Conservation (phyloP, 2,113 vertebrate genomes). For the Nibea coibor region DNA sequence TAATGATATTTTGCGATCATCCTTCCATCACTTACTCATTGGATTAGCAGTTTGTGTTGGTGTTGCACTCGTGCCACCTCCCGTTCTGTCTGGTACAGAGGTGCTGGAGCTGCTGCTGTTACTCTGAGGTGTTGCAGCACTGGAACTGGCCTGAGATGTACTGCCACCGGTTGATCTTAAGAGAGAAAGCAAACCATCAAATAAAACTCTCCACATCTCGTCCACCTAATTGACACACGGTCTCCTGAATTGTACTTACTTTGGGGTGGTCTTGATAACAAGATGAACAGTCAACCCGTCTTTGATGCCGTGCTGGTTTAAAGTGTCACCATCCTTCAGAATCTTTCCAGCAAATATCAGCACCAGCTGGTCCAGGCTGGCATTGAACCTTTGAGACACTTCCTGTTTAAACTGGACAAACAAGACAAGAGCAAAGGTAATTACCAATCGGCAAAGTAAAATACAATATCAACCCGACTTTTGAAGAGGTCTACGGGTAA, state of each 20-base stretch:
- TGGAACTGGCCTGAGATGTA: conserved; percentile 2
- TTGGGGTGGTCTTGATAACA: conserved; percentile 91
- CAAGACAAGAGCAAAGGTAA: background rate
- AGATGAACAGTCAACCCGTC: conserved; percentile 94
- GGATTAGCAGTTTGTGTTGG: conserved; percentile 12
- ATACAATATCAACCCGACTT: too few relatives aligned
- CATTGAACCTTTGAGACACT: conserved; percentile 91
- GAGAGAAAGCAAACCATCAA: background rate
- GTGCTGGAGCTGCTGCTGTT: background rate
- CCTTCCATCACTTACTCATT: background rate
- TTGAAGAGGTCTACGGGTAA: too few relatives aligned
- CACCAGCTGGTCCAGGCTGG: conserved; percentile 93
- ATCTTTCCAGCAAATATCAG: conserved; percentile 97
- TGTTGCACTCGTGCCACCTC: background rate
- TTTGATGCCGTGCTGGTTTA: conserved; percentile 92
- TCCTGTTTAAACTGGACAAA: conserved; percentile 70
- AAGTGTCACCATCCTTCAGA: conserved; percentile 90
- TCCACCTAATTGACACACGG: background rate
- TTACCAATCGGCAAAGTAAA: background rate
- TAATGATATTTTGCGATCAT: background rate
- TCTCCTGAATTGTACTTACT: conserved; percentile 3
- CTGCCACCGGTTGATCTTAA: conserved; percentile 11
- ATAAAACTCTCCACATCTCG: background rate
- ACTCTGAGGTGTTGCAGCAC: background rate
- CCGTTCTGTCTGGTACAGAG: background rate